Conservation (phyloP, 2,797 vertebrate genomes). For the Pangasius larnaudii region DNA sequence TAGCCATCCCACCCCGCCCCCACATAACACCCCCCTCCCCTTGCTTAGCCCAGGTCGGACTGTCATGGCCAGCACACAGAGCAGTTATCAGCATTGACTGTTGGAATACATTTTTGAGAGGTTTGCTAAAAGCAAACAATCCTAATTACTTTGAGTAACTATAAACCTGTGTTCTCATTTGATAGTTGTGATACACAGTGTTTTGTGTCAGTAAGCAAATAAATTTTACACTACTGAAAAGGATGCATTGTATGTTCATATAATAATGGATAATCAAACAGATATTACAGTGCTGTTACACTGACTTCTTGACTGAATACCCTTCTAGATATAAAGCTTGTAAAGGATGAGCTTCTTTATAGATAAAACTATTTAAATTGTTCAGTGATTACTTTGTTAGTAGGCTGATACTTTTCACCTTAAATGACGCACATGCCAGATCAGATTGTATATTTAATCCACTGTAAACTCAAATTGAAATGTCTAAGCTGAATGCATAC, state of each 20-base stretch:
- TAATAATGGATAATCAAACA: neutral
- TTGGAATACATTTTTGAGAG: constrained; percentile 42
- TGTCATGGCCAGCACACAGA: constrained; percentile 29
- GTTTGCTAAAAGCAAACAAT: constrained; percentile 1
- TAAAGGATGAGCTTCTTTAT: neutral
- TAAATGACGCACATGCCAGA: constrained; percentile 26
- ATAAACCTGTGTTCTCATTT: neutral
- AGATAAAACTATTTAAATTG: constrained; percentile 25
- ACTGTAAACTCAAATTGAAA: constrained; percentile 58
- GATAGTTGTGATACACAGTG: neutral
- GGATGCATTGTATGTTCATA: neutral
- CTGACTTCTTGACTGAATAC: neutral
- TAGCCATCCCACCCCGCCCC: constrained; percentile 62
- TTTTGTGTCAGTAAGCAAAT: neutral
- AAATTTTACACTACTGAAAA: neutral
- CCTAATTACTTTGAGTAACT: neutral
- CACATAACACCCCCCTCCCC: constrained; percentile 51
- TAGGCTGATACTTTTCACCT: constrained; percentile 29
- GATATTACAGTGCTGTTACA: neutral
- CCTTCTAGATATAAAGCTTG: neutral
- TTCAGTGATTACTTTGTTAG: constrained; percentile 41
- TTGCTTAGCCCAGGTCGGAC: constrained; percentile 49
- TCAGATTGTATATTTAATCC: constrained; percentile 49
- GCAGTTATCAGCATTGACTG: constrained; percentile 45
- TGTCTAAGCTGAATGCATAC: constrained; percentile 66